phyloP scores from a whole-genome alignment of 2,797 vertebrate species.

The Labeo calbasu region DNA sequence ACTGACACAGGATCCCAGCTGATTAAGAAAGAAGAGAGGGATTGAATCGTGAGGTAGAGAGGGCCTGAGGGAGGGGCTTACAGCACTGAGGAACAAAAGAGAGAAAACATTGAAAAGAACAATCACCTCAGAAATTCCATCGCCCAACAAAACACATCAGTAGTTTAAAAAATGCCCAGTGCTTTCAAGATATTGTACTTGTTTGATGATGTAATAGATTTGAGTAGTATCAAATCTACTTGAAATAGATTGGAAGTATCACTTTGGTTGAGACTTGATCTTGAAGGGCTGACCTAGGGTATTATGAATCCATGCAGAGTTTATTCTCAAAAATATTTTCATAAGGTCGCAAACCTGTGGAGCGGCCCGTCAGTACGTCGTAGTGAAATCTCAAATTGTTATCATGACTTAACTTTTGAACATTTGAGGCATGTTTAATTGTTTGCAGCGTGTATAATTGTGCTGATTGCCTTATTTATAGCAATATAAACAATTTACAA shows the following conservation, averaged over 20 bases:
- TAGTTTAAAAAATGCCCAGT: slow-evolving; percentile 10
- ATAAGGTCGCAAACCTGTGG: slow-evolving; percentile 12
- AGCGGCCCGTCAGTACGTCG: background rate
- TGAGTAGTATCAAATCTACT: background rate
- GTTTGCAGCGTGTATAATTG: slow-evolving; percentile 11
- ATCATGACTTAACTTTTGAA: background rate
- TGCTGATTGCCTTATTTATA: slow-evolving; percentile 36
- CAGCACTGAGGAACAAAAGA: slow-evolving; percentile 65
- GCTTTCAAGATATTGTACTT: slow-evolving; percentile 19
- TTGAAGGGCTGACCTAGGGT: slow-evolving; percentile 1
- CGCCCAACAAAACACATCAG: slow-evolving; percentile 36
- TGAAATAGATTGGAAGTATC: slow-evolving; percentile 12
- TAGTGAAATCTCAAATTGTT: slow-evolving; percentile 10
- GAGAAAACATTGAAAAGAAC: slow-evolving; percentile 64
- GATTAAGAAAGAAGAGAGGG: slow-evolving; percentile 52
- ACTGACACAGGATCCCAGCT: slow-evolving; percentile 72
- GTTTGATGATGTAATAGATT: background rate
- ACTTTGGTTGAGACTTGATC: slow-evolving; percentile 12
- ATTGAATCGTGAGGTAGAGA: slow-evolving; percentile 76
- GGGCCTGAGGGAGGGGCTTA: slow-evolving; percentile 67
- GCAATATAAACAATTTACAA: slow-evolving; percentile 39
- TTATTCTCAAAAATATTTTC: slow-evolving; percentile 24
- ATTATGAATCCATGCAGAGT: slow-evolving; percentile 29
- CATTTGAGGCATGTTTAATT: slow-evolving; percentile 27
- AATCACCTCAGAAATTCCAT: slow-evolving; percentile 67